Conservation (phyloP, 2,797 vertebrate genomes). For the Serranus cabrilla region DNA sequence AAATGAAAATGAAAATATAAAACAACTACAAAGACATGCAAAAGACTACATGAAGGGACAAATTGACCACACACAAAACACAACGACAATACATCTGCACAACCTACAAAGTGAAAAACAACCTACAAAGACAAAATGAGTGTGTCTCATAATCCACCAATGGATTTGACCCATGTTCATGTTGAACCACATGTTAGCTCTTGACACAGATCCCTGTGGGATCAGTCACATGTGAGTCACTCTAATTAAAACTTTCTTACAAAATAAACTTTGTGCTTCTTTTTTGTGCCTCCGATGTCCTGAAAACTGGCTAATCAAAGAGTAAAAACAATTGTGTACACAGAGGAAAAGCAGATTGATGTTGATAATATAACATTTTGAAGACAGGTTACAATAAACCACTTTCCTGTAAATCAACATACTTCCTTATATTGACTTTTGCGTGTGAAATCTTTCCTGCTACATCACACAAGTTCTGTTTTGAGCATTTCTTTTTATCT, state of each 20-base stretch:
- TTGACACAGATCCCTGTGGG: not conserved
- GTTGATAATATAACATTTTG: not conserved
- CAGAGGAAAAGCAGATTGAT: not conserved
- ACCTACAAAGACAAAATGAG: no score
- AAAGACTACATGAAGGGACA: no score
- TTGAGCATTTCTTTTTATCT: not conserved
- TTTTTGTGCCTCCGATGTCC: not conserved
- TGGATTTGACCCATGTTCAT: not conserved
- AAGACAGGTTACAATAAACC: conserved; percentile 36
- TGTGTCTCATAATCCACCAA: no score
- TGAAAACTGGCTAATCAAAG: not conserved
- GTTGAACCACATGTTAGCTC: not conserved
- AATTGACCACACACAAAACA: no score
- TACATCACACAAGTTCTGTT: conserved; percentile 9
- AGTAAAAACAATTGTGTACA: not conserved
- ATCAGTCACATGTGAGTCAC: conserved; percentile 7
- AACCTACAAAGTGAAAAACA: no score
- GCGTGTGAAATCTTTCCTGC: conserved; percentile 13
- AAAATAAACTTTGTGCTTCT: conserved; percentile 2
- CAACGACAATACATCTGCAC: no score
- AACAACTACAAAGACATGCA: no score
- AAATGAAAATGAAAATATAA: no score
- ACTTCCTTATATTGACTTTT: conserved; percentile 61
- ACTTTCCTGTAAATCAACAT: conserved; percentile 42
- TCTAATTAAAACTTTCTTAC: not conserved